Base-by-base conservation (phyloP, 2,888 invertebrate genomes). In the Trissoscelio sp. region DNA sequence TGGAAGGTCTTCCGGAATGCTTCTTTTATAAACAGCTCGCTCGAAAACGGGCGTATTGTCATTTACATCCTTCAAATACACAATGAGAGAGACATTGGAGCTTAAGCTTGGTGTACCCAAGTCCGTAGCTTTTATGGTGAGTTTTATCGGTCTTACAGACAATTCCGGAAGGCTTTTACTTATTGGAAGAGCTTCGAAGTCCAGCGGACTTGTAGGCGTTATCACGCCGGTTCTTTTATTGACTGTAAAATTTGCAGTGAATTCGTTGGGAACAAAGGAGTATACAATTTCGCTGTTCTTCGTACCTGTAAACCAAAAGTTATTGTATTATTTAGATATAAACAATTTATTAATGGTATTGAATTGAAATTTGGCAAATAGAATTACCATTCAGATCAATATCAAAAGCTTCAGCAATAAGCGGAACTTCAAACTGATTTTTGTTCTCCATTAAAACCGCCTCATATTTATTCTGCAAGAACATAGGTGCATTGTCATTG, bases 401-500 rank as follows among this genome's bases (percentile, higher is more conserved):
- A 92, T 97, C 97, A 84, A 95, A 94, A 0, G 97, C 97, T 91
- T 97, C 96, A 60, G 97, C 92, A 58, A 95, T 92, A 0, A 97
- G 89, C 0, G 95, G 95, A 42, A 94, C 94, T 87, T 97, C 96
- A 88, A 97, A 97, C 74, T 95, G 93, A 0, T 91, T 87, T 87
- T 96, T 94, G 90, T 98, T 98, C 91, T 99, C 99, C 84, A 96
- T 89, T 2, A 99, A 91, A 44, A 96, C 93, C 0, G 96, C 96
- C 88, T 97, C 97, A 87, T 98, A 97, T 85, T 95, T 95, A 77
- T 94, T 95, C 80, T 96, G 96, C 0, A 95, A 91, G 89, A 98
- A 98, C 85, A 95, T 93, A 0, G 98, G 98, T 0, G 96, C 94
- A 89, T 98, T 97, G 88, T 98, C 98, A 87, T 98, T 98, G 0